Conservation (phyloP, 2,888 invertebrate species). For the Xestia ashworthii region DNA sequence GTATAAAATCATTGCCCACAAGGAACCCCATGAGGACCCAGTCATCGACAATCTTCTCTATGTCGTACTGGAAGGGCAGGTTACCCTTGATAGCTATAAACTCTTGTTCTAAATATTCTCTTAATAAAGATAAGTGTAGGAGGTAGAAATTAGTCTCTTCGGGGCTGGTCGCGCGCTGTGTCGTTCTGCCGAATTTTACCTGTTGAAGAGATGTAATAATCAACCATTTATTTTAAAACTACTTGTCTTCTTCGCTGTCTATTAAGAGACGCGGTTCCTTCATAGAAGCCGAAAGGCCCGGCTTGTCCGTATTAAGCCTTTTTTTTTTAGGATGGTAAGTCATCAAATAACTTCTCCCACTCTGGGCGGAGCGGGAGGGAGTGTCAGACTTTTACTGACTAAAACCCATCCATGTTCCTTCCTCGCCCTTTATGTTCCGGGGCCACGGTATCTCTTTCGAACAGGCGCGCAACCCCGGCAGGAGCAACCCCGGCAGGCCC, state of each 20-base stretch:
- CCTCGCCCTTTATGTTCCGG: too few relatives aligned
- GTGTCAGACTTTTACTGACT: too few relatives aligned
- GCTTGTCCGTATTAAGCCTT: not conserved
- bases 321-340: too few relatives aligned
- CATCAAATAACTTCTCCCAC: too few relatives aligned
- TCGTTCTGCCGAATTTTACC: constrained; percentile 94
- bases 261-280: too few relatives aligned
- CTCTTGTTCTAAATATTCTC: constrained; percentile 98
- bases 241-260: not conserved
- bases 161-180: constrained; percentile 93
- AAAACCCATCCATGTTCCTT: too few relatives aligned
- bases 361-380: too few relatives aligned
- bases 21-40: constrained; percentile 99
- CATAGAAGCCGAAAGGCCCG: not conserved
- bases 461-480: too few relatives aligned
- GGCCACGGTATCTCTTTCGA: too few relatives aligned
- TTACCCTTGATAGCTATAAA: constrained; percentile 93
- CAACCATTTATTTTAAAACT: not conserved
- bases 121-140: constrained; percentile 96
- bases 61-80: constrained; percentile 94
- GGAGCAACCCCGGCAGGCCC: too few relatives aligned
- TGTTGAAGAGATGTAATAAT: constrained; percentile 69
- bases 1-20: constrained; percentile 99
- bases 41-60: constrained; percentile 98
- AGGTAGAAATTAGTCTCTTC: constrained; percentile 98